phyloP scores from a whole-genome alignment of 2,113 vertebrate species.

The Megaceryle torquata region DNA sequence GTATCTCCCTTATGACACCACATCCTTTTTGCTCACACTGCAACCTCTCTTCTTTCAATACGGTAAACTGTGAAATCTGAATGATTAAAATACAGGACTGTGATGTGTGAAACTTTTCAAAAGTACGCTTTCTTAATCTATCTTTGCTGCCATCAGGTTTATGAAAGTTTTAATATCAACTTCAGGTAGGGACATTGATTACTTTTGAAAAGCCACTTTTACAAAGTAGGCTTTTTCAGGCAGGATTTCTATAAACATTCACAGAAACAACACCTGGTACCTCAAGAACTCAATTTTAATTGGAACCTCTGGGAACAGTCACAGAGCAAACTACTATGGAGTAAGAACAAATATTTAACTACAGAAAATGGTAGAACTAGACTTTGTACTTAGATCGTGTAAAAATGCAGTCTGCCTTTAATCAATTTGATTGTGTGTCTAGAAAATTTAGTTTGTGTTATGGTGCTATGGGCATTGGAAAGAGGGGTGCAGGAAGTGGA shows the following conservation, averaged over 20 bases:
- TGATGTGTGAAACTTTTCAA: not conserved
- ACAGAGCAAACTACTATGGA: not conserved
- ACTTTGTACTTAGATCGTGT: not conserved
- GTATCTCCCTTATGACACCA: not conserved
- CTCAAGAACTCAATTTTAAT: not conserved
- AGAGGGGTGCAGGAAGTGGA: not conserved
- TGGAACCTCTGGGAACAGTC: slow-evolving; percentile 1
- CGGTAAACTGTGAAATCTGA: not conserved
- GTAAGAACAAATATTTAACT: not conserved
- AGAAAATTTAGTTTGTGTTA: not conserved
- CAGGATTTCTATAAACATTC: not conserved
- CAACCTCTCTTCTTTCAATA: not conserved
- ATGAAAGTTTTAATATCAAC: not conserved
- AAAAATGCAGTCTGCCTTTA: not conserved
- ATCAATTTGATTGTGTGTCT: not conserved
- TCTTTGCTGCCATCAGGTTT: not conserved
- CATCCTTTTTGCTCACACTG: not conserved
- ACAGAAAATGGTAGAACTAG: not conserved
- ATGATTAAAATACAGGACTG: not conserved
- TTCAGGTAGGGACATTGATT: not conserved
- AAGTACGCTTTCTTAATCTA: not conserved
- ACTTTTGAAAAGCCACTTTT: not conserved
- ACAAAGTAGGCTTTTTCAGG: not conserved
- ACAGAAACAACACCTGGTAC: not conserved
- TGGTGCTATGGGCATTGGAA: not conserved